Conservation (phyloP, 1,140 invertebrate species). For the Helicoverpa armigera region DNA sequence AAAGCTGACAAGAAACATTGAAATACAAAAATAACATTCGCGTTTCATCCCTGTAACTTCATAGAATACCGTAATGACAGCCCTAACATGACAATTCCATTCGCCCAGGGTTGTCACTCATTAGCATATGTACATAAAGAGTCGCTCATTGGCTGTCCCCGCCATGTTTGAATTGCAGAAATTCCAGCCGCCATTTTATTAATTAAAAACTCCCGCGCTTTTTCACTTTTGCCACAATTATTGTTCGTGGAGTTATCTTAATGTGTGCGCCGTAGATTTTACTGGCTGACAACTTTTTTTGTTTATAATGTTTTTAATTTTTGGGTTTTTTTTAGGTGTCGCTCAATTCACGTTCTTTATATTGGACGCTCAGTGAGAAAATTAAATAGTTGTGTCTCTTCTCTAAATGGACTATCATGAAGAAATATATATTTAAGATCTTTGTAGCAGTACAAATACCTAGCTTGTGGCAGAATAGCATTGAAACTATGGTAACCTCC, state of each 20-base stretch:
- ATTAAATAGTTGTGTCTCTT: no score
- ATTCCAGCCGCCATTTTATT: conserved; percentile 80
- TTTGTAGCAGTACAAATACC: no score
- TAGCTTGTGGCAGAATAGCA: no score
- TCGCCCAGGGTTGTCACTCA: conserved; percentile 79
- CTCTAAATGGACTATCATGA: no score
- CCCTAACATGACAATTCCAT: conserved; percentile 84
- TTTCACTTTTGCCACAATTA: conserved; percentile 61
- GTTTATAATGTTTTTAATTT: neutral
- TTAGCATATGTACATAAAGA: conserved; percentile 83
- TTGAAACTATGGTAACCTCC: no score
- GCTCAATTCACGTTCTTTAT: neutral
- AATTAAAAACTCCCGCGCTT: conserved; percentile 76
- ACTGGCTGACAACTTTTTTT: conserved; percentile 47
- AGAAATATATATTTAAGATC: no score
- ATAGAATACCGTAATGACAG: conserved; percentile 76
- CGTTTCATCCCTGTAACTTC: conserved; percentile 64
- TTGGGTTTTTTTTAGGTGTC: conserved; percentile 12
- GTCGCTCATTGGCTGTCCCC: conserved; percentile 69
- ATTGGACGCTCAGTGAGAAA: no score
- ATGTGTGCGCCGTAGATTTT: conserved; percentile 64
- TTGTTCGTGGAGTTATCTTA: conserved; percentile 75
- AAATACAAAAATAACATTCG: conserved; percentile 77
- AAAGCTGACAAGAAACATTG: conserved; percentile 61
- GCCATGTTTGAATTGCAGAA: conserved; percentile 78